Evolutionary conservation across 2,888 invertebrate species (phyloP).

Genomic region (Eristalinus aeneus): DNA sequence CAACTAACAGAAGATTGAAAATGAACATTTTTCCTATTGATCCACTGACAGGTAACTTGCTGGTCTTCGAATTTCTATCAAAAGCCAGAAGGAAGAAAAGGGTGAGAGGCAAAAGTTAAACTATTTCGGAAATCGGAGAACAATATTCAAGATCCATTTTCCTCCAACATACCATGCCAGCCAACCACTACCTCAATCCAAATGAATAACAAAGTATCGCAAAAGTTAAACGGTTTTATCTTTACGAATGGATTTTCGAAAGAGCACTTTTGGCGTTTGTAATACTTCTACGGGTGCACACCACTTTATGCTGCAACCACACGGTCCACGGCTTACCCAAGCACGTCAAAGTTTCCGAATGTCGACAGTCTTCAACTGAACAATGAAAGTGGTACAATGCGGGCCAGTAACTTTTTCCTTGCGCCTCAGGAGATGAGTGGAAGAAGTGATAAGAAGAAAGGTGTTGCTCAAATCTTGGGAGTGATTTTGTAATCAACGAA

Average conservation of each 20-base stretch:
- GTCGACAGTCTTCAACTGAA: conserved; percentile 47
- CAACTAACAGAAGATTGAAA: conserved; percentile 29
- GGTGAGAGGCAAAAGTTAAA: conserved; percentile 41
- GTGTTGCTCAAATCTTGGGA: neutral
- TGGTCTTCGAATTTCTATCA: conserved; percentile 44
- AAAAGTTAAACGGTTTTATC: conserved; percentile 69
- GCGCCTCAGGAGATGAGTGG: conserved; percentile 50
- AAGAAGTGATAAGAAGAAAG: conserved; percentile 48
- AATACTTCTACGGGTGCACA: conserved; percentile 31
- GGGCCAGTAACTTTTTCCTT: conserved; percentile 13
- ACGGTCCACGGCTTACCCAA: neutral
- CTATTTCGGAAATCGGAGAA: conserved; percentile 59
- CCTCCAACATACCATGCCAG: neutral
- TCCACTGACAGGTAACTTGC: conserved; percentile 23
- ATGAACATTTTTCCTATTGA: conserved; percentile 38
- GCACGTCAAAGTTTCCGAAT: conserved; percentile 66
- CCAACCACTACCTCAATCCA: conserved; percentile 11
- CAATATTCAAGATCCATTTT: conserved; percentile 60
- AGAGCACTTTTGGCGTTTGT: conserved; percentile 48
- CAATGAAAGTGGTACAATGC: conserved; percentile 12
- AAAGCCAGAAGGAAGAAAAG: conserved; percentile 12
- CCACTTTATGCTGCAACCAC: neutral
- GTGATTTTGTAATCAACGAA: conserved; percentile 68
- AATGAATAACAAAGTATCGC: conserved; percentile 65
- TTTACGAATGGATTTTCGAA: conserved; percentile 61